phyloP scores from a whole-genome alignment of 2,113 vertebrate species.

The Rousettus leschenaultii region DNA sequence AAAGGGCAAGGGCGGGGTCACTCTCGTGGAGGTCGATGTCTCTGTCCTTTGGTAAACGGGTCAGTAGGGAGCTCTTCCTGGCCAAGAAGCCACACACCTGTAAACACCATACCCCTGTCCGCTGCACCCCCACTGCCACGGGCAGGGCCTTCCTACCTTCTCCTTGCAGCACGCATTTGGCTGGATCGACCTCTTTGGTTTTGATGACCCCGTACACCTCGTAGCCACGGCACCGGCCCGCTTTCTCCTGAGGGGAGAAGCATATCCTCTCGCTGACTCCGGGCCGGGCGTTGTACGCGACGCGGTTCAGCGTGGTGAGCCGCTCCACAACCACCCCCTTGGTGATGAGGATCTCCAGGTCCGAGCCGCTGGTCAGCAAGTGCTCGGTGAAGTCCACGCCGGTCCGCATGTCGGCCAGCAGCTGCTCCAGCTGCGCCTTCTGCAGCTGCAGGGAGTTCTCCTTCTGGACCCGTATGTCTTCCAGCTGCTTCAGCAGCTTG shows the following conservation, averaged over 20 bases:
- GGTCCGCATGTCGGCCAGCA: conserved; percentile 86
- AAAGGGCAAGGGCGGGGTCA: background rate
- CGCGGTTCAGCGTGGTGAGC: conserved; percentile 82
- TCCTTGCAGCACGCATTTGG: conserved; percentile 87
- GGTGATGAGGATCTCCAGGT: conserved; percentile 89
- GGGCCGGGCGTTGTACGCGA: conserved; percentile 73
- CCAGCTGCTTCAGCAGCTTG: conserved; percentile 87
- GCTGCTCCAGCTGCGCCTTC: conserved; percentile 89
- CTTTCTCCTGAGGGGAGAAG: conserved; percentile 85
- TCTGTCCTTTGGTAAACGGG: background rate
- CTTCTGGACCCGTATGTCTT: conserved; percentile 85
- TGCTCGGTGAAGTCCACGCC: conserved; percentile 88
- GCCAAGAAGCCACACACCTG: background rate
- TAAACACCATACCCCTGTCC: background rate
- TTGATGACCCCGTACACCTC: conserved; percentile 88
- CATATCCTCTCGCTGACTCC: conserved; percentile 78
- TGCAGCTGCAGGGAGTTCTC: conserved; percentile 90
- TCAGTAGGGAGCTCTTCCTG: background rate
- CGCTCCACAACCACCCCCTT: conserved; percentile 87
- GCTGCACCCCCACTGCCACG: background rate
- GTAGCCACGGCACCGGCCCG: conserved; percentile 86
- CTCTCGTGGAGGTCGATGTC: too few species aligned
- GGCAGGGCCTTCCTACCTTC: conserved; percentile 85
- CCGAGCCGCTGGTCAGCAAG: conserved; percentile 86
- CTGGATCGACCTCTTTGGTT: conserved; percentile 85